Evolutionary conservation across 2,888 invertebrate genomes (phyloP).

Genomic region (Scaptomyza cyrtandrae): DNA sequence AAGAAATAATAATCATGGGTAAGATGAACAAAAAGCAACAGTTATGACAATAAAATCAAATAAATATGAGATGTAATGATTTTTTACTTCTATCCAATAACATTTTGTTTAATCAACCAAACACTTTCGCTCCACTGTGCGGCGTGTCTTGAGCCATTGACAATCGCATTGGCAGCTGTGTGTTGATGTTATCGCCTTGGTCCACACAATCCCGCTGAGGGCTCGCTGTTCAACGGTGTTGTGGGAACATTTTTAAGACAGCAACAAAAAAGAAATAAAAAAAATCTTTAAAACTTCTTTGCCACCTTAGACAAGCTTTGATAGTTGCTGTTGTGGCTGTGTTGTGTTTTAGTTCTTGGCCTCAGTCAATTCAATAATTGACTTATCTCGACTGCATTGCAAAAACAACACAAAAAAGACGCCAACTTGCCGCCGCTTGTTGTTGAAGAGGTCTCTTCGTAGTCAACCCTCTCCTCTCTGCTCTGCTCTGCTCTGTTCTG

Average conservation of each 20-base stretch:
- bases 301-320: constrained; percentile 61
- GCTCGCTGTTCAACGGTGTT: constrained; percentile 56
- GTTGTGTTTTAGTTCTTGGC: constrained; percentile 48
- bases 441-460: no score
- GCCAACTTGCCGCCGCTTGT: constrained; percentile 34
- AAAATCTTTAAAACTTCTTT: constrained; percentile 35
- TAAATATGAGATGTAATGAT: no score
- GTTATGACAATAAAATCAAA: no score
- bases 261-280: constrained; percentile 2
- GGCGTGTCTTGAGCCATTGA: constrained; percentile 37
- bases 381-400: constrained; percentile 59
- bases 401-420: constrained; percentile 20
- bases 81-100: not conserved
- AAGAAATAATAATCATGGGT: no score
- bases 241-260: constrained; percentile 62
- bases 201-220: constrained; percentile 35
- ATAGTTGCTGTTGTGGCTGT: constrained; percentile 20
- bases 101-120: no score
- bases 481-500: constrained; percentile 62
- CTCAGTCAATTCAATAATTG: constrained; percentile 73
- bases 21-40: no score
- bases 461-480: no score
- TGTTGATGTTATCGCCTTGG: constrained; percentile 73
- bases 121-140: constrained; percentile 42
- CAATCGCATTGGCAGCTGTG: constrained; percentile 65